These are phyloP conservation scores for Philereme vetulata DNA, from an alignment of 2,888 invertebrate species.

Conservation along the genomic window DNA sequence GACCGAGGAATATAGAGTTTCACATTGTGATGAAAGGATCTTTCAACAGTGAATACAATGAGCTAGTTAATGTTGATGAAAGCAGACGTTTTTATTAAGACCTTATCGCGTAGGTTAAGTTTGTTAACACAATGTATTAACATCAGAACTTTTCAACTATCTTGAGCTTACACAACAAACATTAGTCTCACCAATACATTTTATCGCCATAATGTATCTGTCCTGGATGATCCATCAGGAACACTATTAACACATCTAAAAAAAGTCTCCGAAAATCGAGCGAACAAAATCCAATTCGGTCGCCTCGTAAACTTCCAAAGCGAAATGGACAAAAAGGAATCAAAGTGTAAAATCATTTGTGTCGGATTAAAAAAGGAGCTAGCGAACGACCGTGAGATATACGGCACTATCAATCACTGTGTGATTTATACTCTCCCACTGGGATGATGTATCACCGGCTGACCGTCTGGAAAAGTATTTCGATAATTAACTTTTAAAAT, in stretches of 20 bases:
- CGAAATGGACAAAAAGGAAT: constrained; percentile 75
- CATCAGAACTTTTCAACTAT: constrained; percentile 1
- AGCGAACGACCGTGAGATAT: constrained; percentile 78
- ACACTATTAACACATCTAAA: constrained; percentile 34
- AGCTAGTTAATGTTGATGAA: constrained; percentile 14
- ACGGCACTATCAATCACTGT: constrained; percentile 78
- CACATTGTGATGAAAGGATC: constrained; percentile 57
- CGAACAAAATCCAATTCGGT: constrained; percentile 43
- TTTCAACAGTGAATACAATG: constrained; percentile 51
- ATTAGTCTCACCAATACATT: constrained; percentile 14
- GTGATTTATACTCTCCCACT: constrained; percentile 78
- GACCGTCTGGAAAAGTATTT: constrained; percentile 68
- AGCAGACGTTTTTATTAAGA: constrained; percentile 1
- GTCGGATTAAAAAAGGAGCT: constrained; percentile 81
- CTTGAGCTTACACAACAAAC: background rate
- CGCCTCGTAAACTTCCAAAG: constrained; percentile 62
- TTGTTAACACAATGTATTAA: background rate
- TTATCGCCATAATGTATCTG: constrained; percentile 21
- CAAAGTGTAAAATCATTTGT: constrained; percentile 82
- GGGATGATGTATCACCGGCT: constrained; percentile 78
- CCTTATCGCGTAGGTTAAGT: background rate
- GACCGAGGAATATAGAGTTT: constrained; percentile 65
- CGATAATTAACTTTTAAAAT: constrained; percentile 83
- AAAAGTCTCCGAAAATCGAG: constrained; percentile 36
- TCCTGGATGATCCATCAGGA: constrained; percentile 26